Conservation (phyloP, 2,888 invertebrate species). For the Bruchidius siliquastri region DNA sequence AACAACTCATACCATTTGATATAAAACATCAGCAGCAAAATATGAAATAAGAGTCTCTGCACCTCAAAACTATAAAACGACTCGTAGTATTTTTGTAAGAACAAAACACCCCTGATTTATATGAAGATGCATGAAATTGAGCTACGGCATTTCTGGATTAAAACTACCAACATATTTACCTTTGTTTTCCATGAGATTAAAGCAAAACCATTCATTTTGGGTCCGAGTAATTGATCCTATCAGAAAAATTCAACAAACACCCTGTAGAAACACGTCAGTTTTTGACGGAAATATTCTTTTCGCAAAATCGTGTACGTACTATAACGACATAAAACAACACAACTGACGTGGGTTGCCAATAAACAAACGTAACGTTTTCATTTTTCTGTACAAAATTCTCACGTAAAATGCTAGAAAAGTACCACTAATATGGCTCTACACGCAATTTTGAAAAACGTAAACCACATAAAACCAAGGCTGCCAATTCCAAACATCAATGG, state of each 20-base stretch:
- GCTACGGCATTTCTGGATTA: not conserved
- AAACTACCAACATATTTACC: not conserved
- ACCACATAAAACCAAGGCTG: constrained; percentile 21
- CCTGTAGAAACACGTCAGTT: not conserved
- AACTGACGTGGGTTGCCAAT: constrained; percentile 18
- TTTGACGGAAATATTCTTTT: not conserved
- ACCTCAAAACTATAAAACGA: no score
- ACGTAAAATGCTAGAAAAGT: constrained; percentile 22
- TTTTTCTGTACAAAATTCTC: constrained; percentile 30
- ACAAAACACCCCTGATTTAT: no score
- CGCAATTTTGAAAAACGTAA: constrained; percentile 24
- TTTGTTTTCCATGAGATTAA: not conserved
- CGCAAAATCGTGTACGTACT: not conserved
- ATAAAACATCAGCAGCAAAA: no score
- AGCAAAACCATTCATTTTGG: not conserved
- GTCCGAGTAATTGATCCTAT: not conserved
- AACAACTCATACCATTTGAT: no score
- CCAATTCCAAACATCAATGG: constrained; percentile 11
- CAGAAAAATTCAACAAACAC: not conserved
- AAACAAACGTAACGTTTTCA: constrained; percentile 19
- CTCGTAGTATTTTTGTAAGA: no score
- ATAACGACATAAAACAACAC: not conserved
- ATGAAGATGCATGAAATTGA: not conserved
- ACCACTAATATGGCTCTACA: constrained; percentile 20
- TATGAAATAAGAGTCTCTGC: no score